Evolutionary conservation across 2,797 vertebrate species (phyloP), one percentile per base, ranked within the genome.

Genomic region (Cercopithecus petaurista): DNA sequence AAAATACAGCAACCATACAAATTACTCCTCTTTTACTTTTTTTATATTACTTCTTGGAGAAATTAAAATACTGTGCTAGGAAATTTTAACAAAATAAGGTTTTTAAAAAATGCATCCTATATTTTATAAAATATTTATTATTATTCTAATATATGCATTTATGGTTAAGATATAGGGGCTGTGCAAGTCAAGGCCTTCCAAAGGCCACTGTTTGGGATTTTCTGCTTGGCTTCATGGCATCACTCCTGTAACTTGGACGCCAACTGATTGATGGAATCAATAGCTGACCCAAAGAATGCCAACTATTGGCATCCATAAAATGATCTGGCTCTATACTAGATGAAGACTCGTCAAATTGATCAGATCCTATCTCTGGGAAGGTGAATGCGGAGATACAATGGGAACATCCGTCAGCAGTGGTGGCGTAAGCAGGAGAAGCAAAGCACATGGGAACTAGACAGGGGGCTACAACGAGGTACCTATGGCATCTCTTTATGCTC

Each of bases 51-150:
- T 72, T 79, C 52, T 55, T 83, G 36, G 85, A 88, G 48, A 96
- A 84, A 92, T 81, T 81, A 50, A 93, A 92, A 84, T 41, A 88
- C 4, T 9, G 0, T 52, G 19, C 41, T 87, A 64, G n/a, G 52
- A 90, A 95, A 90, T 88, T 39, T 92, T 48, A 92, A 67, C 41
- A 82, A 85, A 94, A 80, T 77, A 41, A 93, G 26, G 41, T 57
- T 57, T 36, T 89, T 85, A 75, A 14, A 13, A 84, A 93, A 46
- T 33, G 21, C 1, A 57, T 36, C 26, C 22, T 67, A 19, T 64
- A 72, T 81, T 95, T 21, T 8, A 3, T 33, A 77, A 87, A 33
- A 24, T 55, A 24, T 39, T 52, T 82, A 90, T 72, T 87, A 17
- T 76, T 84, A 87, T 90, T 72, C 50, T 80, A 88, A 67, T 46